These are phyloP conservation scores for Notiomystis cincta DNA, from an alignment of 2,113 vertebrate species.

Conservation along the genomic window DNA sequence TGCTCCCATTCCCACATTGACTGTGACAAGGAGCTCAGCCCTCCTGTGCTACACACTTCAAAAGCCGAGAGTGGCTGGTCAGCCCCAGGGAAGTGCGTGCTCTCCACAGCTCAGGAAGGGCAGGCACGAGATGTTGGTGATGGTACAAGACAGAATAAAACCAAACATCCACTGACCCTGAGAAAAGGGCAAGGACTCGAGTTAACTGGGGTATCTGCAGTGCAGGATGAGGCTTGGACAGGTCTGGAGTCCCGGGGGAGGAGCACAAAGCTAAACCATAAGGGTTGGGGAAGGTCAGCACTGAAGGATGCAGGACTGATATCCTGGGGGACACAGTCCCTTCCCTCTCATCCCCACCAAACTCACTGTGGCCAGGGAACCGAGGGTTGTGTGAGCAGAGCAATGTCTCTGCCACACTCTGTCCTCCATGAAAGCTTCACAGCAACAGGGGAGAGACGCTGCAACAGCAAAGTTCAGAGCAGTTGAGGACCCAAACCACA, in stretches of 20 bases:
- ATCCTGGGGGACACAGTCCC: not conserved
- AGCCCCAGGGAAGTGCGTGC: rapidly evolving
- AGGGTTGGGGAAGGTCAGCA: not conserved
- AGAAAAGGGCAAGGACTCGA: not conserved
- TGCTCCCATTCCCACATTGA: not conserved
- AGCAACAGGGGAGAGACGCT: not conserved
- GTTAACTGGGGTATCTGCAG: rapidly evolving
- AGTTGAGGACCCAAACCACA: not conserved
- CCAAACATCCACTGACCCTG: not conserved
- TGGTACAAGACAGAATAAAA: not conserved
- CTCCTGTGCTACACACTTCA: rapidly evolving
- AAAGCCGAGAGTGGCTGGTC: not conserved
- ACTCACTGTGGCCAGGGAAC: rapidly evolving
- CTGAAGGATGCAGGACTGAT: not conserved
- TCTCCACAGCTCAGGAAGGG: not conserved
- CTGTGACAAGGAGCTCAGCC: not conserved
- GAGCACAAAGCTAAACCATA: not conserved
- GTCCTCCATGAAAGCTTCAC: not conserved
- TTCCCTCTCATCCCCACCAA: not conserved
- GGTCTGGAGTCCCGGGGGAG: not conserved
- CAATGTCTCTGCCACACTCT: rapidly evolving
- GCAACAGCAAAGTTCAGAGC: not conserved
- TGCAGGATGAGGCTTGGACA: rapidly evolving
- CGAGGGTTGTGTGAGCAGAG: rapidly evolving
- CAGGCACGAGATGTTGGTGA: not conserved